Conservation (phyloP, 2,113 vertebrate genomes). For the Geococcyx californianus region DNA sequence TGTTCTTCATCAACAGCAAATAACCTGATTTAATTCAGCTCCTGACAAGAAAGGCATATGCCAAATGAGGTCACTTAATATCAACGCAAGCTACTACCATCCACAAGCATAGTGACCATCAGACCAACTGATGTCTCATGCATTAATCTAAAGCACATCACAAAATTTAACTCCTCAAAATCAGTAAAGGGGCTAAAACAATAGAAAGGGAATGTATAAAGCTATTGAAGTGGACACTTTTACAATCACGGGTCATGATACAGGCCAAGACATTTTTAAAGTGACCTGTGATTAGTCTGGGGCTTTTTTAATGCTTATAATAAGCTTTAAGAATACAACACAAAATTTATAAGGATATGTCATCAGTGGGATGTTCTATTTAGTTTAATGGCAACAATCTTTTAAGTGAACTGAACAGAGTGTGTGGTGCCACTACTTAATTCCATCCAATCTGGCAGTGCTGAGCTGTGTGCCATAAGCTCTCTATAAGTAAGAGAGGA, state of each 20-base stretch:
- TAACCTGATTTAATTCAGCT: background rate
- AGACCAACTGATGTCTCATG: background rate
- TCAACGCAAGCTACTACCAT: background rate
- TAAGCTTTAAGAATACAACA: background rate
- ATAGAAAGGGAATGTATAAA: background rate
- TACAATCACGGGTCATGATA: background rate
- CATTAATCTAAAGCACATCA: background rate
- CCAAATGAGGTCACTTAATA: background rate
- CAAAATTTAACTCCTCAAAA: background rate
- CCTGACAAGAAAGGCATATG: background rate
- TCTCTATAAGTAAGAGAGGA: background rate
- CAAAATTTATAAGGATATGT: background rate
- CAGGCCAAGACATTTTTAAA: background rate
- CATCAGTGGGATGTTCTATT: background rate
- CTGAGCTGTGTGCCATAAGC: background rate
- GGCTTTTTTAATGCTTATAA: background rate
- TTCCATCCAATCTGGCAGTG: background rate
- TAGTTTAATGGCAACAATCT: background rate
- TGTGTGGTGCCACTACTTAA: background rate
- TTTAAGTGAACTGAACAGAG: background rate
- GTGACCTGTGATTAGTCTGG: background rate
- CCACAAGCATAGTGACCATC: background rate
- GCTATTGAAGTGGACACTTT: background rate
- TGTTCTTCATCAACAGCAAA: background rate
- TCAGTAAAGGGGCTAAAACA: background rate